Evolutionary conservation across 2,113 vertebrate species (phyloP).

Genomic region (Anguilla rostrata): DNA sequence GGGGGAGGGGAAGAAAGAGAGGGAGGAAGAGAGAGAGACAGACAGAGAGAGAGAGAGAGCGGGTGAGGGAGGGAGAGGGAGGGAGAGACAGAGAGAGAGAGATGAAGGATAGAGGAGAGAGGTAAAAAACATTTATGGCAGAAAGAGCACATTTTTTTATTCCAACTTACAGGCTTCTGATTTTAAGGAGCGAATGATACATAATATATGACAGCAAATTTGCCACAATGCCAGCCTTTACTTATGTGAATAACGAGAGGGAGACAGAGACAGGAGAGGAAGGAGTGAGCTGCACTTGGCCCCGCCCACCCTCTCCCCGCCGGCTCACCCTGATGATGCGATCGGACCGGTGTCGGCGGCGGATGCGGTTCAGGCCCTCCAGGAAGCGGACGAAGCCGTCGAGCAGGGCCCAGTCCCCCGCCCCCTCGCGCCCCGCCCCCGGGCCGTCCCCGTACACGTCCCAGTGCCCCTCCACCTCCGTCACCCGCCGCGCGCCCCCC

Average conservation of each 20-base stretch:
- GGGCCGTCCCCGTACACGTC: slow-evolving; percentile 88
- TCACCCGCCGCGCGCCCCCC: slow-evolving; percentile 85
- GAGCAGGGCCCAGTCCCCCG: slow-evolving; percentile 86
- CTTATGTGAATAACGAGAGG: too few species aligned
- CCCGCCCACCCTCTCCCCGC: slow-evolving; percentile 45
- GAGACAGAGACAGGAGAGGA: too few species aligned
- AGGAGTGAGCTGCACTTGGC: too few species aligned
- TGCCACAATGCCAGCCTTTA: too few species aligned
- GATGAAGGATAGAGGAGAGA: not conserved
- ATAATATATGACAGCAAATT: too few species aligned
- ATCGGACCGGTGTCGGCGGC: slow-evolving; percentile 89
- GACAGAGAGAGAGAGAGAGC: not conserved
- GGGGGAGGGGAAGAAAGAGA: not conserved
- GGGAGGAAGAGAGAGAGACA: not conserved
- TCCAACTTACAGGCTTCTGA: too few species aligned
- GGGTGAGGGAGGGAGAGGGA: not conserved
- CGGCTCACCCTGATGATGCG: slow-evolving; percentile 80
- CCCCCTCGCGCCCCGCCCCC: slow-evolving; percentile 59
- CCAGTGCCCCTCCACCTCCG: slow-evolving; percentile 86
- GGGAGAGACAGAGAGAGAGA: too few species aligned
- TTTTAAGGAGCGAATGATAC: too few species aligned
- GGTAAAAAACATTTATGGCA: too few species aligned
- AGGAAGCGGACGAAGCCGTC: slow-evolving; percentile 96
- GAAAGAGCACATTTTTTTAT: too few species aligned
- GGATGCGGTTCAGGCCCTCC: slow-evolving; percentile 94